phyloP scores from a whole-genome alignment of 2,797 vertebrate genomes.

The Petrocephalus sullivani region DNA sequence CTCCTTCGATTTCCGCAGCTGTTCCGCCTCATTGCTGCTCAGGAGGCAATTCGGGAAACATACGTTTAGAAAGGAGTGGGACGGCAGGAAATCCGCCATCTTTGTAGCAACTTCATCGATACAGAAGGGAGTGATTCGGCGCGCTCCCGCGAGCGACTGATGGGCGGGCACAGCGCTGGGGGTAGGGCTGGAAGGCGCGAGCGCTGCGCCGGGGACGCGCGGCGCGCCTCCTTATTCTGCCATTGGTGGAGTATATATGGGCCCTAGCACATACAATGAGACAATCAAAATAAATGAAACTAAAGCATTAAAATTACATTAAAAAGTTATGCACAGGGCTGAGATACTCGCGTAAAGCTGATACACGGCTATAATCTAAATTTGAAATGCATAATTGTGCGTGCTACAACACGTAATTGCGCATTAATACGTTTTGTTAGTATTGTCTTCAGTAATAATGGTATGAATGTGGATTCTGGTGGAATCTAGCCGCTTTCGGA shows the following conservation, averaged over 20 bases:
- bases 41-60: conserved; percentile 91
- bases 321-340: neutral
- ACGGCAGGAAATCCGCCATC: conserved; percentile 99
- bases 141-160: conserved; percentile 28
- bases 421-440: neutral
- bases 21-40: conserved; percentile 81
- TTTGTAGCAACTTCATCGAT: conserved; percentile 78
- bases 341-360: neutral
- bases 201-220: conserved; percentile 25
- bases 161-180: conserved; percentile 31
- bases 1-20: conserved; percentile 85
- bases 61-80: conserved; percentile 81
- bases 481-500: neutral
- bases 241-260: neutral
- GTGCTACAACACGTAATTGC: neutral
- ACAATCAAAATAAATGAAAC: neutral
- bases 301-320: neutral
- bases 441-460: neutral
- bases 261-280: neutral
- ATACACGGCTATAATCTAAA: neutral
- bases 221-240: neutral
- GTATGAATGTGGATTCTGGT: neutral
- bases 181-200: neutral
- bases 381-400: neutral
- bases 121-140: conserved; percentile 41